Percentiles rank a stretch among this genome's conserved stretches.
These are phyloP conservation scores for Paralichthys olivaceus DNA, from an alignment of 2,113 vertebrate species.

Conservation along the genomic window DNA sequence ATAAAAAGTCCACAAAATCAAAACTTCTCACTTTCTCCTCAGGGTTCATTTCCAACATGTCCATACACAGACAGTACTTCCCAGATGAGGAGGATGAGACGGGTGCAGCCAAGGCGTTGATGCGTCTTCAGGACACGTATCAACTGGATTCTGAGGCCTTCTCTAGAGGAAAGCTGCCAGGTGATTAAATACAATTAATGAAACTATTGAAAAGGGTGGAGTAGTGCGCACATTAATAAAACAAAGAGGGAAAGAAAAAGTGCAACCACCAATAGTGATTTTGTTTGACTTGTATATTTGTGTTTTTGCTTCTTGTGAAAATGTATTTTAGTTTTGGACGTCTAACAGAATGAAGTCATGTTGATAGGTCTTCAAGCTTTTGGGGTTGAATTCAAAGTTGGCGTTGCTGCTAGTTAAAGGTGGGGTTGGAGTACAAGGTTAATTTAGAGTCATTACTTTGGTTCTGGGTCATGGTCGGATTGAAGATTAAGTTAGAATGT, in stretches of 20 bases:
- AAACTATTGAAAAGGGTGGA: background rate
- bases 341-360: background rate
- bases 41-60: constrained; percentile 96
- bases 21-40: constrained; percentile 2
- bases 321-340: background rate
- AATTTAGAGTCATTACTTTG: background rate
- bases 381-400: background rate
- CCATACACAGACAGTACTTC: constrained; percentile 92
- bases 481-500: background rate
- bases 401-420: background rate
- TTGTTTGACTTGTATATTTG: background rate
- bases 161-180: constrained; percentile 91
- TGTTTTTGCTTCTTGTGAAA: background rate
- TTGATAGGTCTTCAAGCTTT: background rate
- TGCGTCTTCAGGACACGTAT: constrained; percentile 98
- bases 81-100: constrained; percentile 93
- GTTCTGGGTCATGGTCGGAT: background rate
- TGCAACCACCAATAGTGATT: background rate
- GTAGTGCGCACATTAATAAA: background rate
- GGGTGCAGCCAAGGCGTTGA: constrained; percentile 93
- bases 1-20: no score
- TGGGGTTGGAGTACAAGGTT: no score
- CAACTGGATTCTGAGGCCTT: constrained; percentile 93
- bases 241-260: background rate
- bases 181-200: constrained; percentile 61